Base-by-base conservation (phyloP, 2,888 invertebrate genomes). In the Exocentrus adspersus region DNA sequence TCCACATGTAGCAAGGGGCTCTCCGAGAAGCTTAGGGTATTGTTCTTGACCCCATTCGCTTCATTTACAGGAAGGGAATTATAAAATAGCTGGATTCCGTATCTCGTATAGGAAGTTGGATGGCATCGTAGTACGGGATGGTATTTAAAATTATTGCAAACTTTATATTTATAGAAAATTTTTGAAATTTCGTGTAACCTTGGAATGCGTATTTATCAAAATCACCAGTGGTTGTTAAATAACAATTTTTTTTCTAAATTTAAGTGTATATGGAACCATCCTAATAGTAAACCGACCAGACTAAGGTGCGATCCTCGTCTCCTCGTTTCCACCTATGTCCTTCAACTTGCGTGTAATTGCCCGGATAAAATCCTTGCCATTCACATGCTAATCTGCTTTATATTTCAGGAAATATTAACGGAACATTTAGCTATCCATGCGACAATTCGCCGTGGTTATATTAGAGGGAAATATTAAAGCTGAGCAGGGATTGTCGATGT, bases 321-420 rank as follows among this genome's bases (percentile, higher is more conserved):
- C 30, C 19, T 32, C 19, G 10, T 16, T 14, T 60, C 43, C 52
- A 50, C 48, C 51, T 64, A 62, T 54, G 62, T 60, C 61, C 57
- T 60, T 51, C 21, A 53, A 50, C 52, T 60, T 48, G 45, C 59
- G 71, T 62, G 71, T 72, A 71, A 72, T 72, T 72, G 70, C 61
- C 62, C 68, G 68, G 61, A 68, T 62, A 60, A 70, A 72, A 72
- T 71, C 62, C 64, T 59, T 37, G 50, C 66, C 57, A 72, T 72
- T 72, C 67, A 68, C 59, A 71, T 70, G 72, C 65, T 71, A 72
- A 72, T 68, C 46, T 48, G 62, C 58, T 65, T 69, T 71, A 63
- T 69, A 64, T 67, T 65, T 65, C 59, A 57, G 64, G 53, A 60
- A 69, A 57, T 57, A 57, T 57, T 57, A 57, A 60, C 68, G 65